Evolutionary conservation across 2,113 vertebrate species (phyloP).

Genomic region (Anolis sagrei): DNA sequence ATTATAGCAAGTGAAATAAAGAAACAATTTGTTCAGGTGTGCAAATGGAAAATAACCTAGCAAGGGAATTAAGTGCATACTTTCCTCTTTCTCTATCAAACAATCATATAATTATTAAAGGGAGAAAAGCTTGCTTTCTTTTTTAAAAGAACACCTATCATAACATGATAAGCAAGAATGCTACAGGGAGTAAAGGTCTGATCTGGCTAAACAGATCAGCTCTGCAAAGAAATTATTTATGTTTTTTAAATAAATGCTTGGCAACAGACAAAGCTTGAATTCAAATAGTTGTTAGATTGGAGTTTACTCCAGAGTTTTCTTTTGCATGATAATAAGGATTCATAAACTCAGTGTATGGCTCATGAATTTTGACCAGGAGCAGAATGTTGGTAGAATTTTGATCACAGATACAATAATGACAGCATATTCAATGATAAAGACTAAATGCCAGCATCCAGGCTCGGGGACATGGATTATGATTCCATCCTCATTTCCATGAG

Average conservation of each 20-base stretch:
- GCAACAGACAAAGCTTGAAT: not conserved
- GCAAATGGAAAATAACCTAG: slow-evolving; percentile 8
- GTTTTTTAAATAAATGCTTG: not conserved
- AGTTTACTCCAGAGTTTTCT: slow-evolving; percentile 9
- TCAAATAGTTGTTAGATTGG: not conserved
- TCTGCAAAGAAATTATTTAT: slow-evolving; percentile 11
- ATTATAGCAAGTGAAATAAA: slow-evolving; percentile 21
- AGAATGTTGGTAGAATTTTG: slow-evolving; percentile 18
- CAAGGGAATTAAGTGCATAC: slow-evolving; percentile 11
- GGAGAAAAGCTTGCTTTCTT: not conserved
- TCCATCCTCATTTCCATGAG: not conserved
- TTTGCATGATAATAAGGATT: slow-evolving; percentile 31
- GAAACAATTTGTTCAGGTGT: slow-evolving; percentile 18
- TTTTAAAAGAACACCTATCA: not conserved
- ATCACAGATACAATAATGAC: not conserved
- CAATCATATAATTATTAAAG: not conserved
- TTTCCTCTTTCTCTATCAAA: slow-evolving; percentile 5
- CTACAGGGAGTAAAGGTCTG: not conserved
- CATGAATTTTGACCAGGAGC: slow-evolving; percentile 35
- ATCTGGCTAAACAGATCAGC: not conserved
- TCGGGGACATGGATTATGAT: not conserved
- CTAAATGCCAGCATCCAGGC: not conserved
- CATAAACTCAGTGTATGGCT: slow-evolving; percentile 11
- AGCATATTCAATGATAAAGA: not conserved
- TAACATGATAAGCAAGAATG: not conserved